A percentile compares a stretch with the other conserved stretches of the same genome.
phyloP scores from a whole-genome alignment of 2,888 invertebrate species.

The Acrocera orbiculus region DNA sequence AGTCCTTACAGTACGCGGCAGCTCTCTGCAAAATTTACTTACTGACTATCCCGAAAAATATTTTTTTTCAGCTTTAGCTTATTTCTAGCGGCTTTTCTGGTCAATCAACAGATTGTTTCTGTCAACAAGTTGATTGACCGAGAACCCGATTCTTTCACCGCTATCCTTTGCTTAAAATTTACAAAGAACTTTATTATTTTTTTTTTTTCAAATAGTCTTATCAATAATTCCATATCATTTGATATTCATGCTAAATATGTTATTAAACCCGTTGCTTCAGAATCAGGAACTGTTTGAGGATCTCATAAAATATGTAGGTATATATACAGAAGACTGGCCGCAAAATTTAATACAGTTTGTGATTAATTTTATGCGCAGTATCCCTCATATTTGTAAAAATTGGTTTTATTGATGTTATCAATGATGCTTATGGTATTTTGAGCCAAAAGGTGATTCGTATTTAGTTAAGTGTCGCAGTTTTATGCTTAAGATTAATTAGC shows the following conservation, averaged over 20 bases:
- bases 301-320: slow-evolving; percentile 47
- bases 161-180: too few species aligned
- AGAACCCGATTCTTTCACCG: too few species aligned
- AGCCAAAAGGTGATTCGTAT: slow-evolving; percentile 24
- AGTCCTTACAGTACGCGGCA: too few species aligned
- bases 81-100: too few species aligned
- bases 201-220: slow-evolving; percentile 15
- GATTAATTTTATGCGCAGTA: slow-evolving; percentile 45
- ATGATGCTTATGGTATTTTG: slow-evolving; percentile 46
- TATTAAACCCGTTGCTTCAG: slow-evolving; percentile 25
- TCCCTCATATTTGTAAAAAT: slow-evolving; percentile 41
- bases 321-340: slow-evolving; percentile 52
- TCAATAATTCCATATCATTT: slow-evolving; percentile 27
- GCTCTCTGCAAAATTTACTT: too few species aligned
- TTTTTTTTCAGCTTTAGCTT: too few species aligned
- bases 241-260: slow-evolving; percentile 32
- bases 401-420: slow-evolving; percentile 46
- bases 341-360: slow-evolving; percentile 41
- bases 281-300: slow-evolving; percentile 32
- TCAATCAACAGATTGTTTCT: too few species aligned
- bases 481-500: slow-evolving; percentile 22
- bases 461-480: slow-evolving; percentile 18
- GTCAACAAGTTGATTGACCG: too few species aligned
- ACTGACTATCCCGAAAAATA: too few species aligned
- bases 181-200: too few species aligned